Evolutionary conservation across 2,113 vertebrate genomes (phyloP), one percentile per base, ranked within the genome.

Genomic region (Percina caprodes): DNA sequence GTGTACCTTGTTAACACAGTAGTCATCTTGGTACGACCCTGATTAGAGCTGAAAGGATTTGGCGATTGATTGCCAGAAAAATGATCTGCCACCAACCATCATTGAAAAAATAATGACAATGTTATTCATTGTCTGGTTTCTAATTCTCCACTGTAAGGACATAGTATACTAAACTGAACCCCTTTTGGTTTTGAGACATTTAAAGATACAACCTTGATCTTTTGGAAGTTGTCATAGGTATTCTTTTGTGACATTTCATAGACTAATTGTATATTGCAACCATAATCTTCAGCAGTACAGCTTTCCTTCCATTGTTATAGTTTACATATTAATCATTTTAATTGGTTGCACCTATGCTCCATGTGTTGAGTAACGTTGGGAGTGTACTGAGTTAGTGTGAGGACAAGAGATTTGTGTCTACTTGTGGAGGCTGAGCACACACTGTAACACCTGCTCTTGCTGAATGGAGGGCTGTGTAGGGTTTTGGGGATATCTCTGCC

Each of bases 401-500:
- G 77, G 79, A 83, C 54, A 68, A 73, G 45, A 58, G 84, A 78
- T 80, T 18, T 77, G 82, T 46, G 63, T 78, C 54, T 79, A 14
- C 71, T 89, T 68, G 42, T 61, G 46, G 69, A 86, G 68, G 71
- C 81, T 18, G 77, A 79, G 42, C 84, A 76, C 82, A 66, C 69
- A 68, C 81, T 15, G 46, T 0, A 73, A 80, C 90, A 92, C 88
- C 90, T 91, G 89, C 89, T 86, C 74, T 1, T 8, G 35, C 79
- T 87, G 66, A 89, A 92, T 78, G 82, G 72, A 67, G 48, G 46
- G 0, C 56, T 80, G 75, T 86, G 79, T 90, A 12, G 30, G 19
- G 13, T 24, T 14, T 46, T 45, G 10, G 59, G 13, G 45, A 26
- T 11, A 24, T 54, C 33, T 78, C 52, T 10, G 48, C 66, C 18